Evolutionary conservation across 2,797 vertebrate species (phyloP), one percentile per base, ranked within the genome.

Genomic region (Epinephelus malabaricus): DNA sequence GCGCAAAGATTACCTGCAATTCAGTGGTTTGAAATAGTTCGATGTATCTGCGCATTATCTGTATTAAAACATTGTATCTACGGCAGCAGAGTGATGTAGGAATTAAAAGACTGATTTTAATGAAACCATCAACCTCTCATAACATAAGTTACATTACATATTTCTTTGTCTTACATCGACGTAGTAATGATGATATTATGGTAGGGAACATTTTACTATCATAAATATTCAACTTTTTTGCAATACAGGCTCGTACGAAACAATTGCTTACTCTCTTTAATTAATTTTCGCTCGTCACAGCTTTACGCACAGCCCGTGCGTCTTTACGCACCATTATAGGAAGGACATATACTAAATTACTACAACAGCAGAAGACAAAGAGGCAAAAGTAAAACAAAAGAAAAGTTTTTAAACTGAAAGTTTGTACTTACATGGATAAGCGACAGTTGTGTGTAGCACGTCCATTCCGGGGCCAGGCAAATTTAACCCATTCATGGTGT

Each of bases 401-500:
- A 53, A 19, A 47, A 13, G 2, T 47, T 13, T 5, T 2, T 6
- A 19, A 45, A 59, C 65, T 9, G 18, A 10, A 14, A 66, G 89
- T 95, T 88, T 19, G 6, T 83, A 94, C 97, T 97, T 91, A 98
- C 97, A 96, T 6, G 97, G 96, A 80, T 97, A 97, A 25, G 96
- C 95, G 34, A 97, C 96, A 3, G 96, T 96, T 0, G 95, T 96
- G 88, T 97, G 97, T 23, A 97, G 95, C 68, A 98, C 85, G 55
- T 98, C 97, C 95, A 98, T 96, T 0, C 95, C 96, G 0, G 96
- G 92, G 2, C 93, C 96, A 2, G 96, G 89, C 89, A 98, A 86
- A 69, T 96, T 95, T 89, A 98, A 94, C 86, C 97, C 95, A 69
- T 96, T 97, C 94, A 97, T 96, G 0, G 96, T 95, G 81, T 97